Percentiles rank a stretch among this genome's conserved stretches.
Evolutionary conservation across 2,797 vertebrate genomes (phyloP).

Genomic region (Myripristis murdjan): DNA sequence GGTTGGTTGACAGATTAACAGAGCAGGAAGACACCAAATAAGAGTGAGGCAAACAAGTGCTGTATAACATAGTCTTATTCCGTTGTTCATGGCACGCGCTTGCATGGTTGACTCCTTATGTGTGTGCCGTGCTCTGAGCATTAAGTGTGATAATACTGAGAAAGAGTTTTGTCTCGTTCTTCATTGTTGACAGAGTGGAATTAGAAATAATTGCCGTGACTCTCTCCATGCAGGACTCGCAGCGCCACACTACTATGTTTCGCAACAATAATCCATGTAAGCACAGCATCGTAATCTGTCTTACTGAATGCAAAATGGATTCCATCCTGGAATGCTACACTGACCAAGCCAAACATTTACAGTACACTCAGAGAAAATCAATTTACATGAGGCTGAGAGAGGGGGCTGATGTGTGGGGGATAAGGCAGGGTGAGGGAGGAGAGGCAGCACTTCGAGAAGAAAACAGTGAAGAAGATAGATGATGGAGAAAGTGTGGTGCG

Average conservation of each 20-base stretch:
- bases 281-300: conserved; percentile 57
- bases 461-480: conserved; percentile 71
- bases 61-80: too few species aligned
- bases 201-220: too few species aligned
- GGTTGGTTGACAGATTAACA: too few species aligned
- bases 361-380: conserved; percentile 64
- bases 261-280: conserved; percentile 69
- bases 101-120: too few species aligned
- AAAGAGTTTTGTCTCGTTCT: too few species aligned
- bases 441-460: conserved; percentile 49
- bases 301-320: conserved; percentile 65
- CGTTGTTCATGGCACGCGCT: too few species aligned
- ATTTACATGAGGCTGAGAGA: conserved; percentile 65
- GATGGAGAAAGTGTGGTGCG: conserved; percentile 55
- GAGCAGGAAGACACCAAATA: too few species aligned
- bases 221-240: background rate
- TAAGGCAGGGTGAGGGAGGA: conserved; percentile 15
- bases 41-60: too few species aligned
- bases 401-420: background rate
- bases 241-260: conserved; percentile 42
- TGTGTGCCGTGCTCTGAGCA: too few species aligned
- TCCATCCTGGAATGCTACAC: conserved; percentile 65
- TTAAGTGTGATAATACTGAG: too few species aligned
- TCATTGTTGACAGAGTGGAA: too few species aligned
- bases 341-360: conserved; percentile 68